Base-by-base conservation (phyloP, 2,888 invertebrate genomes). In the Acleris cristana region DNA sequence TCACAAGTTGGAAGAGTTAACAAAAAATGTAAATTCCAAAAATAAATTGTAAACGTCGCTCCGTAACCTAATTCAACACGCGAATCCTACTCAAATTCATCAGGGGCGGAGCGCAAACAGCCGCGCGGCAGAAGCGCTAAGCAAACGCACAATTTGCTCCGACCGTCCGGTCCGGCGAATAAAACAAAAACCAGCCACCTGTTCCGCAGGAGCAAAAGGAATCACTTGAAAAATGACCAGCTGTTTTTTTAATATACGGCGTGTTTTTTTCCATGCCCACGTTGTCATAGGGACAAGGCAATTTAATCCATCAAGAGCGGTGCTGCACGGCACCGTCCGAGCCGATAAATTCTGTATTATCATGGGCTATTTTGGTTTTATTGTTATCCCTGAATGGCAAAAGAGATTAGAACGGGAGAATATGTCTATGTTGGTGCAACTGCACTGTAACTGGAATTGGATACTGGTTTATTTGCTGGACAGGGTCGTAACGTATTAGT, bases 241-340 rank as follows among this genome's bases (percentile, higher is more conserved):
- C 88, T 93, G 93, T 81, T 92, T 89, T 40, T 90, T 89, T 91
- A 90, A 92, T 89, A 89, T 86, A 82, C 80, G 85, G 82, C 87
- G 88, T 90, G 90, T 40, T 93, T 93, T 93, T 89, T 93, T 90
- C 88, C 89, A 84, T 82, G 83, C 86, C 88, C 87, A 88, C 89
- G 89, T 92, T 93, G 93, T 93, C 93, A 93, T 90, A 92, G 90
- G 90, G 92, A 84, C 79, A 85, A 85, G 91, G 93, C 93, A 93
- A 93, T 93, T 93, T 93, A 92, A 93, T 93, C 93, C 92, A 93
- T 93, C 93, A 93, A 85, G 48, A 48, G 83, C 86, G 82, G 78
- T 78, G 80, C 77, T 86, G 83, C 85, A 80, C 83, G 83, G 82
- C 77, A 80, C 82, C 84, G 86, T 83, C 86, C 87, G 83, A 84